A percentile compares a stretch with the other conserved stretches of the same genome.
These are phyloP conservation scores for Nephrotoma appendiculata DNA, from an alignment of 2,888 invertebrate species.

Conservation along the genomic window DNA sequence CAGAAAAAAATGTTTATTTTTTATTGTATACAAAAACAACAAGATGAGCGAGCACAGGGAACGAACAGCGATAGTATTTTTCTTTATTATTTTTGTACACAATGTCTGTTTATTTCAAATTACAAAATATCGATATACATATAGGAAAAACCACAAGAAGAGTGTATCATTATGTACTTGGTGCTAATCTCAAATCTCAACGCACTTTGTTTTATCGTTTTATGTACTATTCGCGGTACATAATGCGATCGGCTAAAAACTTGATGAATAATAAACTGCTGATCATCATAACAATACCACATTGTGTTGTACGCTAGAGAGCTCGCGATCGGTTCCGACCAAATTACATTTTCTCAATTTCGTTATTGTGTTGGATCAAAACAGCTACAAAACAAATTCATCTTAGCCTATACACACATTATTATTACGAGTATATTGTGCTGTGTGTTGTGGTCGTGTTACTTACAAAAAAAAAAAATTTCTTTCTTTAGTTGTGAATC, in stretches of 20 bases:
- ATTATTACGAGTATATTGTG: background rate
- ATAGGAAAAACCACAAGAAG: too few species aligned
- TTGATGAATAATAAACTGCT: background rate
- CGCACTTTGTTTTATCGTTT: too few species aligned
- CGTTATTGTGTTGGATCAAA: background rate
- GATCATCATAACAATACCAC: background rate
- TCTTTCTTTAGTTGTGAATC: background rate
- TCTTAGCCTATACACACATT: background rate
- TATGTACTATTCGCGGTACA: too few species aligned
- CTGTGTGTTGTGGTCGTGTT: background rate
- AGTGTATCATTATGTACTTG: too few species aligned
- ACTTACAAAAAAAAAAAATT: background rate
- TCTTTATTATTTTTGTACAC: too few species aligned
- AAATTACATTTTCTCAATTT: background rate
- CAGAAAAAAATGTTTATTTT: too few species aligned
- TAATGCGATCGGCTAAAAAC: too few species aligned
- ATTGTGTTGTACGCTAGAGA: background rate
- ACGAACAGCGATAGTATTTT: too few species aligned
- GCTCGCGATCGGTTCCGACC: background rate
- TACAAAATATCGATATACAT: too few species aligned
- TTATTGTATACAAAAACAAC: too few species aligned
- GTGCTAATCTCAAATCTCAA: too few species aligned
- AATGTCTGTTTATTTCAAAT: too few species aligned
- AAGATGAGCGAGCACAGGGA: slow-evolving; percentile 2
- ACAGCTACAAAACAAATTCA: background rate